Conservation (phyloP, 2,797 vertebrate genomes). For the Xenops minutus region DNA sequence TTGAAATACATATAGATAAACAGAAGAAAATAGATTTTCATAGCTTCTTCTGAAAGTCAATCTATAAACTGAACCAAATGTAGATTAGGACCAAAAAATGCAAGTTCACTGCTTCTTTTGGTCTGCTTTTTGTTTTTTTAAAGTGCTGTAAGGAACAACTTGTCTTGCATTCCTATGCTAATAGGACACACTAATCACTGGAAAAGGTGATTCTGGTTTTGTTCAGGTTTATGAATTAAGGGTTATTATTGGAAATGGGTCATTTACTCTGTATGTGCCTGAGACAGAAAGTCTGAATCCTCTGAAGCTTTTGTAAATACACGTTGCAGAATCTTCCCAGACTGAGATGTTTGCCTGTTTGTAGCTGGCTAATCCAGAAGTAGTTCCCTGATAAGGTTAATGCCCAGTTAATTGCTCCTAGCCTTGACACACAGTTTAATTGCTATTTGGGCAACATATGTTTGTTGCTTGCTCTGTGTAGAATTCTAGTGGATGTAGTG, state of each 20-base stretch:
- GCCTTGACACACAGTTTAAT: slow-evolving; percentile 70
- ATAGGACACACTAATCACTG: not conserved
- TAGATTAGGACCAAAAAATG: not conserved
- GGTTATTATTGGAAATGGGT: slow-evolving; percentile 3
- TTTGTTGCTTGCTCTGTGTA: slow-evolving; percentile 65
- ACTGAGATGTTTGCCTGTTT: slow-evolving; percentile 65
- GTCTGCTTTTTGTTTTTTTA: not conserved
- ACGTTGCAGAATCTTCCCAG: slow-evolving; percentile 38
- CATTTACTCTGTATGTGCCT: not conserved
- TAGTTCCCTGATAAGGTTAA: slow-evolving; percentile 73
- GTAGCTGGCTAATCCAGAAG: slow-evolving; percentile 62
- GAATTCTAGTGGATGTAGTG: slow-evolving; percentile 54
- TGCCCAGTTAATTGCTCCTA: slow-evolving; percentile 75
- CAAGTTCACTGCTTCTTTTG: not conserved
- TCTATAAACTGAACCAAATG: not conserved
- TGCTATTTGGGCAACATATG: slow-evolving; percentile 70
- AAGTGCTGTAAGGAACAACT: not conserved
- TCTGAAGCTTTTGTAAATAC: slow-evolving; percentile 66
- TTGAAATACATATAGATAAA: not conserved
- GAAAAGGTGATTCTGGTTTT: not conserved
- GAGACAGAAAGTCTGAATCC: slow-evolving; percentile 41
- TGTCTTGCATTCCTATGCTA: not conserved
- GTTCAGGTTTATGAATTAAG: not conserved
- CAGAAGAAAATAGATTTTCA: not conserved
- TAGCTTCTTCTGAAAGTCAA: not conserved